phyloP scores from a whole-genome alignment of 2,797 vertebrate genomes.

The Hemitrygon akajei region DNA sequence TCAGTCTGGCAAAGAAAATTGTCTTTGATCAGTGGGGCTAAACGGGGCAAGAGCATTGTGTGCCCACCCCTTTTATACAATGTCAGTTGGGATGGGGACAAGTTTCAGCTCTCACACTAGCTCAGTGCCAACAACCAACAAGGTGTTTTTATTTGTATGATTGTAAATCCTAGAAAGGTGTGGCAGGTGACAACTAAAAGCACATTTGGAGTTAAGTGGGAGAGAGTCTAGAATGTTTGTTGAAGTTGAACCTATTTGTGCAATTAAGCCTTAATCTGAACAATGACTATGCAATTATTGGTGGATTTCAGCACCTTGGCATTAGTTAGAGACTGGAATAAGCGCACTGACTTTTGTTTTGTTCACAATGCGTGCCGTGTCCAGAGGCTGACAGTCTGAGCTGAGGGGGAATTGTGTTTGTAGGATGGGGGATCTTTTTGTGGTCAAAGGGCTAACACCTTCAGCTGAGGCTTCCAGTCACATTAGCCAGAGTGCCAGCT shows the following conservation, averaged over 20 bases:
- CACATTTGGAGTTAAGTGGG: background rate
- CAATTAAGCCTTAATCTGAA: constrained; percentile 23
- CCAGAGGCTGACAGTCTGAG: background rate
- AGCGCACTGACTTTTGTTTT: background rate
- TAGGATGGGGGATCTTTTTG: background rate
- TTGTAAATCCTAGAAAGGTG: background rate
- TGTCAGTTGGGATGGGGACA: no score
- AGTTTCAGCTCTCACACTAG: no score
- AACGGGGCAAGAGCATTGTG: no score
- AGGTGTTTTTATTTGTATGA: no score
- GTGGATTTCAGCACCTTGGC: constrained; percentile 20
- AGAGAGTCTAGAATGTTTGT: background rate
- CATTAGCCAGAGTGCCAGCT: no score
- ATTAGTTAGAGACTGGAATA: background rate
- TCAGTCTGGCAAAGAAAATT: no score
- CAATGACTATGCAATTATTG: constrained; percentile 15
- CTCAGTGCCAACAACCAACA: no score
- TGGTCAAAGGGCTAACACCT: background rate
- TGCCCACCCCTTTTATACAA: no score
- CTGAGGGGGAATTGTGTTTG: background rate
- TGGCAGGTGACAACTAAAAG: background rate
- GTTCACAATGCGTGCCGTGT: background rate
- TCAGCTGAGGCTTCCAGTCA: background rate
- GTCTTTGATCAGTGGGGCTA: no score
- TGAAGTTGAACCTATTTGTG: background rate